Evolutionary conservation across 1,140 invertebrate genomes (phyloP).

Genomic region (Cotesia glomerata): DNA sequence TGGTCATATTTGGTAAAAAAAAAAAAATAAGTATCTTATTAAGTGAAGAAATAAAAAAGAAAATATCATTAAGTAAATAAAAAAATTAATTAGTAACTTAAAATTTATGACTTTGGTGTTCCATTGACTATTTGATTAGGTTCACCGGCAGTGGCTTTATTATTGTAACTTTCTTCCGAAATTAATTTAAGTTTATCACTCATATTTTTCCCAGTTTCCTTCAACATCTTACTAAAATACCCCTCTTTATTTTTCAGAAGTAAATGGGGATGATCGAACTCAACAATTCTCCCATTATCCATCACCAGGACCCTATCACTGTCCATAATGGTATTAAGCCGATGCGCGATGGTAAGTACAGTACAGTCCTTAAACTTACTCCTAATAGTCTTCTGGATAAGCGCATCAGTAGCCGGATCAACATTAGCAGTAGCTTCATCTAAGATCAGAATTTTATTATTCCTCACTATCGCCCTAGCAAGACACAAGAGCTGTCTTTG

Average conservation of each 20-base stretch:
- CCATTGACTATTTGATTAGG: not conserved
- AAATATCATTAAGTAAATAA: not conserved
- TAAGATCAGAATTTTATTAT: slow-evolving; percentile 71
- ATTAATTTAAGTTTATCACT: slow-evolving; percentile 53
- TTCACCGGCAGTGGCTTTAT: not conserved
- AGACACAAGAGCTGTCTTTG: slow-evolving; percentile 80
- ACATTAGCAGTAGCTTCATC: slow-evolving; percentile 81
- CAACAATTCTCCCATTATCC: slow-evolving; percentile 58
- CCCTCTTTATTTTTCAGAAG: slow-evolving; percentile 62
- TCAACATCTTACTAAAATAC: slow-evolving; percentile 57
- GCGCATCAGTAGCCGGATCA: slow-evolving; percentile 68
- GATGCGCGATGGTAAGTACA: slow-evolving; percentile 70
- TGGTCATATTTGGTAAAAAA: no score
- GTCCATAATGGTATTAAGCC: slow-evolving; percentile 65
- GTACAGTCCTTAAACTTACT: slow-evolving; percentile 69
- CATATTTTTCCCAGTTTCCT: slow-evolving; percentile 60
- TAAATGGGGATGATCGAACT: slow-evolving; percentile 68
- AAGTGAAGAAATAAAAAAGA: no score
- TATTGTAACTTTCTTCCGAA: slow-evolving; percentile 51
- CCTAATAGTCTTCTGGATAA: slow-evolving; percentile 72
- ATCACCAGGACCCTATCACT: slow-evolving; percentile 62
- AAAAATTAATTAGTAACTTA: slow-evolving; percentile 1
- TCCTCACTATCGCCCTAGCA: slow-evolving; percentile 73
- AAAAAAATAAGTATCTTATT: not conserved
- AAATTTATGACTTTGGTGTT: not conserved